Percentiles rank a stretch among this genome's conserved stretches.
Conservation (phyloP, 2,797 vertebrate genomes). For the Spheniscus humboldti region DNA sequence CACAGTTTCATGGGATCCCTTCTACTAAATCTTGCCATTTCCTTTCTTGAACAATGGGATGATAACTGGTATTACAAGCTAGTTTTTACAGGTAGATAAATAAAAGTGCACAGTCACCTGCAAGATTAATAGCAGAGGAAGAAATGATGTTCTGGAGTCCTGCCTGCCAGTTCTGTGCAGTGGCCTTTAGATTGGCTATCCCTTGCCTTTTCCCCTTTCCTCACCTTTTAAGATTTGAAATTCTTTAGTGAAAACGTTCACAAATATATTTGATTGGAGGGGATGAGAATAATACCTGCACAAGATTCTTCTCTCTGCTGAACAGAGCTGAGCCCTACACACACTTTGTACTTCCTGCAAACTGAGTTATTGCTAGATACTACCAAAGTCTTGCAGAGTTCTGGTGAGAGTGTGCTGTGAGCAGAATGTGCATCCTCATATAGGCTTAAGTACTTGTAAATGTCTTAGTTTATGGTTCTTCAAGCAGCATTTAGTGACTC, state of each 20-base stretch:
- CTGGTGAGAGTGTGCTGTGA: neutral
- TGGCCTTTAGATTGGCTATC: neutral
- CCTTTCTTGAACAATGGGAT: neutral
- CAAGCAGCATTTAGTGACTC: neutral
- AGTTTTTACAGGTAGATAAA: neutral
- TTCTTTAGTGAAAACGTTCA: neutral
- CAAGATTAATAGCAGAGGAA: neutral
- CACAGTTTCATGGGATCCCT: neutral
- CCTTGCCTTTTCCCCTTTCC: neutral
- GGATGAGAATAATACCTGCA: neutral
- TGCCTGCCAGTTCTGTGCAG: neutral
- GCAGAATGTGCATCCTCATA: neutral
- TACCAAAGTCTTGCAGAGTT: neutral
- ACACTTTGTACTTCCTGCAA: neutral
- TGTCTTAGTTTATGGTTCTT: neutral
- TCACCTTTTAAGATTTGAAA: neutral
- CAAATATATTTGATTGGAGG: neutral
- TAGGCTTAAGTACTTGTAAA: neutral
- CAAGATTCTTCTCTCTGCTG: neutral
- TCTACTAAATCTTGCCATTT: neutral
- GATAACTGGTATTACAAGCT: neutral
- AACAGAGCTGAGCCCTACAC: neutral
- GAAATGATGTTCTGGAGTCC: neutral
- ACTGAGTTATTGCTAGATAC: neutral
- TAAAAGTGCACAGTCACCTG: neutral